Evolutionary conservation across 2,113 vertebrate species (phyloP).

Genomic region (Cheirogaleus medius): DNA sequence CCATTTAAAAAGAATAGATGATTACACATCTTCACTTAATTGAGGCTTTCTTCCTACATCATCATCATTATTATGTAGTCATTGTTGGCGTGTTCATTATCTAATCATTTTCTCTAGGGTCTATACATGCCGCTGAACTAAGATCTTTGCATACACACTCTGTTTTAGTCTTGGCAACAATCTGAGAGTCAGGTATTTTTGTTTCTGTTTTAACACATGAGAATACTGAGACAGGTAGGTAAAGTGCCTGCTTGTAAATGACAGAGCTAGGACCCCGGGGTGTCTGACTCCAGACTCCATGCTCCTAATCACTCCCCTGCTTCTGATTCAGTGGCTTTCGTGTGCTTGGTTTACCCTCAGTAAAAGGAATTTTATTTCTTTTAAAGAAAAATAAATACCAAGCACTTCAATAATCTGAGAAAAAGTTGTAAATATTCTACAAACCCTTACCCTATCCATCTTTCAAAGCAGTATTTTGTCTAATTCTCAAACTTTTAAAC

Average conservation of each 20-base stretch:
- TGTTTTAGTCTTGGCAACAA: not conserved
- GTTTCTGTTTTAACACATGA: not conserved
- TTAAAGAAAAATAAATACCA: constrained; percentile 38
- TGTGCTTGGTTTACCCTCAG: not conserved
- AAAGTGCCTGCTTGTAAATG: not conserved
- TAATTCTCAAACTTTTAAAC: not conserved
- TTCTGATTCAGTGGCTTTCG: not conserved
- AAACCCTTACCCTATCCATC: not conserved
- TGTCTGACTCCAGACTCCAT: not conserved
- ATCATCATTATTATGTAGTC: not conserved
- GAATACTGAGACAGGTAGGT: not conserved
- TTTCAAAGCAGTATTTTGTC: not conserved
- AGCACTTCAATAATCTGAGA: not conserved
- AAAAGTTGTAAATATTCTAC: constrained; percentile 13
- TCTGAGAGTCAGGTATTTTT: not conserved
- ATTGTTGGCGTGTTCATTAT: not conserved
- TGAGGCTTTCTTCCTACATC: not conserved
- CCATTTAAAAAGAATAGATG: not conserved
- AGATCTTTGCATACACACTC: not conserved
- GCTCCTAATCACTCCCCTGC: not conserved
- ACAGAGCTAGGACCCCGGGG: not conserved
- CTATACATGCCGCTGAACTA: not conserved
- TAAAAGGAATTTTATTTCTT: constrained; percentile 26
- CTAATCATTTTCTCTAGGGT: not conserved
- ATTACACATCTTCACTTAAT: not conserved